Evolutionary conservation across 2,888 invertebrate genomes (phyloP), one percentile per base, ranked within the genome.

Genomic region (Gortyna flavago): DNA sequence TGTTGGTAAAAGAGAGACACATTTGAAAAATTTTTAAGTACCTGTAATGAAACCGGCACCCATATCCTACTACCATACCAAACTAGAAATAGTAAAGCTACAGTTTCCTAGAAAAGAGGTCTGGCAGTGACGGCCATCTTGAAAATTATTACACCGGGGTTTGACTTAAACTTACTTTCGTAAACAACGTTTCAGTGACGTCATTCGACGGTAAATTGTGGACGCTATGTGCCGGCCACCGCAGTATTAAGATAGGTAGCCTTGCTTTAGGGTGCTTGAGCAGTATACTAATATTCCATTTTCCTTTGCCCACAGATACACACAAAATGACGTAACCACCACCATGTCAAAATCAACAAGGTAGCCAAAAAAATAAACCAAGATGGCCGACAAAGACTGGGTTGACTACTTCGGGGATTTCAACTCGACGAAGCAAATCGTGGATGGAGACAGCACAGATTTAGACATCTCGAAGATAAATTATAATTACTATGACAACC

Each of bases 351-450:
- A 71, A 32, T 72, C 85, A 21, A 71, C 69, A 13, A 83, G 65
- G 54, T 87, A 83, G 59, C 68, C 21, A 44, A 48, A 61, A 38
- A 75, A 38, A 78, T 88, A 79, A 79, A 0, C 91, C 91, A 95
- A 93, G 85, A 96, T 96, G 96, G 95, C 91, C 81, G 93, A 94
- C 65, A 91, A 91, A 76, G 95, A 95, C 59, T 95, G 93, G 94
- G 89, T 91, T 3, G 95, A 94, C 38, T 93, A 93, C 71, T 93
- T 93, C 85, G 92, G 92, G 57, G 91, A 92, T 67, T 94, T 91
- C 85, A 91, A 90, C 85, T 85, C 87, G 5, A 87, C 89, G 13
- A 89, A 80, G 65, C 81, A 59, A 25, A 74, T 66, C 48, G 79
- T 72, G 44, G 87, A 77, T 0, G 82, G 59, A 9, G 89, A 89